phyloP scores from a whole-genome alignment of 1,140 invertebrate genomes.

The Drosophila lowei region DNA sequence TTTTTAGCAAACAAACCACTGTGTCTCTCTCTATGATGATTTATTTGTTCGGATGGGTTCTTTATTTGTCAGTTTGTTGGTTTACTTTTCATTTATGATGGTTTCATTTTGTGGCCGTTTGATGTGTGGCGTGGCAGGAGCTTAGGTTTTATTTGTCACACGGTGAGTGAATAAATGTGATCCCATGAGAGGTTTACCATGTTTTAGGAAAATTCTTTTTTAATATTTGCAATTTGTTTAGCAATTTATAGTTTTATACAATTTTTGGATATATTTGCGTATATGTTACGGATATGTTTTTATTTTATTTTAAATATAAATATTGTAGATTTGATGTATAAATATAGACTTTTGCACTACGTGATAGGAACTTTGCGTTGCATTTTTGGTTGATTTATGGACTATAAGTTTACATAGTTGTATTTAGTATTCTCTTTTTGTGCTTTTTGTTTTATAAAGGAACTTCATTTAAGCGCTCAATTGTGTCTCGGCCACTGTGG shows the following conservation, averaged over 20 bases:
- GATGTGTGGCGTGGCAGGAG: background rate
- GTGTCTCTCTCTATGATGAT: conserved; percentile 23
- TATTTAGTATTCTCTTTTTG: background rate
- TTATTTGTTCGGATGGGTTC: conserved; percentile 49
- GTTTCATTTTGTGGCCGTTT: conserved; percentile 36
- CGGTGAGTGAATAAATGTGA: conserved; percentile 8
- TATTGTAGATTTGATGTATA: conserved; percentile 15
- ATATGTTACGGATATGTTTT: conserved; percentile 15
- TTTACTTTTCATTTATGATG: conserved; percentile 44
- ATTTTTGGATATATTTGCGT: conserved; percentile 11
- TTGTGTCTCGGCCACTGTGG: background rate
- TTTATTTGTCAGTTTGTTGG: conserved; percentile 21
- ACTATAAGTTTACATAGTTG: conserved; percentile 22
- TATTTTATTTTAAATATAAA: conserved; percentile 1
- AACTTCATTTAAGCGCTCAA: conserved; percentile 42
- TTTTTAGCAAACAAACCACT: conserved; percentile 57
- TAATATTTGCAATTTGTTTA: background rate
- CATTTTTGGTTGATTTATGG: conserved; percentile 9
- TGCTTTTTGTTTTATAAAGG: conserved; percentile 20
- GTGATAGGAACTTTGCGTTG: conserved; percentile 62
- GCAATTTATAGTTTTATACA: conserved; percentile 10
- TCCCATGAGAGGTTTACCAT: too few relatives aligned
- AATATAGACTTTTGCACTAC: conserved; percentile 38
- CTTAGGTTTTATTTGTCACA: conserved; percentile 23
- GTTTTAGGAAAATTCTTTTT: background rate